These are phyloP conservation scores for Apaloderma vittatum DNA, from an alignment of 2,113 vertebrate genomes.

Conservation along the genomic window DNA sequence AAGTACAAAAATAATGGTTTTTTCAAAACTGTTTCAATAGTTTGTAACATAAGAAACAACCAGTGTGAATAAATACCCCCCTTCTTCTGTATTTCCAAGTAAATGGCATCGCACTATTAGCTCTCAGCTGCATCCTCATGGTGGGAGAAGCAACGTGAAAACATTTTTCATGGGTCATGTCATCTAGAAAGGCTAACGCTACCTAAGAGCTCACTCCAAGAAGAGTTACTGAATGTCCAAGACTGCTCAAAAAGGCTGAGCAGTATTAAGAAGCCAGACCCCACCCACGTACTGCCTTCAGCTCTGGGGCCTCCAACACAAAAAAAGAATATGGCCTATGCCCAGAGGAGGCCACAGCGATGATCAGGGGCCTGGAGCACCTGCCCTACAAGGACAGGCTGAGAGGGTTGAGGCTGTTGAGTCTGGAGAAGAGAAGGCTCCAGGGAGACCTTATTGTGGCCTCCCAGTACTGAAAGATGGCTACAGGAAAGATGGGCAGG, in stretches of 20 bases:
- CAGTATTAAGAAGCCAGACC: background rate
- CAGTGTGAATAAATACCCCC: background rate
- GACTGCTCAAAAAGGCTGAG: background rate
- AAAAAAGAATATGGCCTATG: background rate
- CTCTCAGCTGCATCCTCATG: slow-evolving; percentile 18
- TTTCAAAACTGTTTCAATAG: background rate
- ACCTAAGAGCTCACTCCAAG: background rate
- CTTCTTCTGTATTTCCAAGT: background rate
- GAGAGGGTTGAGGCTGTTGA: too few relatives aligned
- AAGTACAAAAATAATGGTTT: background rate
- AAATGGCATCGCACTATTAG: background rate
- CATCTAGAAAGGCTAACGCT: background rate
- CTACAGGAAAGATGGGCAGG: too few relatives aligned
- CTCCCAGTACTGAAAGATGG: too few relatives aligned
- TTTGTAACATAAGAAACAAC: background rate
- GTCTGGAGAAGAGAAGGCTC: too few relatives aligned
- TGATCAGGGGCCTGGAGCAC: too few relatives aligned
- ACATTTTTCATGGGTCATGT: slow-evolving; percentile 6
- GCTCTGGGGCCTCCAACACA: background rate
- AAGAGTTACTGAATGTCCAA: background rate
- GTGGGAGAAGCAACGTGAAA: background rate
- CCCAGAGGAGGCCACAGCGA: background rate
- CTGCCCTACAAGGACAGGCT: too few relatives aligned
- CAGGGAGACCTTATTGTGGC: too few relatives aligned
- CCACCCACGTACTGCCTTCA: background rate